Conservation (phyloP, 2,113 vertebrate species). For the Platysteira castanea region DNA sequence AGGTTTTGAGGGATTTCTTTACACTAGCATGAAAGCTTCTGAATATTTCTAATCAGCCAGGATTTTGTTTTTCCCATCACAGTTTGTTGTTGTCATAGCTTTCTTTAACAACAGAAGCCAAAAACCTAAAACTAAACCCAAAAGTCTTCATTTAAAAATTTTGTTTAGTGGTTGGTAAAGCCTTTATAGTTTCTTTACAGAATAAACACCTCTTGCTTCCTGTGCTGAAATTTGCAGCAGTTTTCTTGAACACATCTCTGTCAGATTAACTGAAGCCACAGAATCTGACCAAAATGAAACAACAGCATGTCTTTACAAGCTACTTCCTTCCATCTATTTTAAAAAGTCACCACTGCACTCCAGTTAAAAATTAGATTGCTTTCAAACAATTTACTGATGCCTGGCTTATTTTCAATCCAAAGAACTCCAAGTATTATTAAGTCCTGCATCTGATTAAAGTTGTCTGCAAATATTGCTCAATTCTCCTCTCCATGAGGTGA, state of each 20-base stretch:
- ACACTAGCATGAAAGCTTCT: not conserved
- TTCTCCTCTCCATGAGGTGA: not conserved
- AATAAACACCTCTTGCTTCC: not conserved
- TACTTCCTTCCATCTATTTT: not conserved
- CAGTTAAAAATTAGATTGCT: not conserved
- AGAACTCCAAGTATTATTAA: not conserved
- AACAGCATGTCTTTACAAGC: not conserved
- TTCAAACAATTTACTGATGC: not conserved
- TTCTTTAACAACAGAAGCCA: not conserved
- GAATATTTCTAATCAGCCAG: not conserved
- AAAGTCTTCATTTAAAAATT: not conserved
- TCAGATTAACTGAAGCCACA: constrained; percentile 10
- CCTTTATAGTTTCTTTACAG: not conserved
- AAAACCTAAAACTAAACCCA: not conserved
- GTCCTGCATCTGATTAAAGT: not conserved
- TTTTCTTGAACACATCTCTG: not conserved
- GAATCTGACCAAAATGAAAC: constrained; percentile 6
- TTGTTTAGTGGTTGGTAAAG: not conserved
- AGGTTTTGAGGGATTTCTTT: not conserved
- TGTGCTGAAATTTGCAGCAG: not conserved
- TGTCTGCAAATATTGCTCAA: not conserved
- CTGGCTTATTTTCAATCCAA: not conserved
- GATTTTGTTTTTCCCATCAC: not conserved
- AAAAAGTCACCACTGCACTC: not conserved
- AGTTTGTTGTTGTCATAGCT: not conserved